These are phyloP conservation scores for Napeogenes inachia DNA, from an alignment of 2,888 invertebrate species.

Conservation along the genomic window DNA sequence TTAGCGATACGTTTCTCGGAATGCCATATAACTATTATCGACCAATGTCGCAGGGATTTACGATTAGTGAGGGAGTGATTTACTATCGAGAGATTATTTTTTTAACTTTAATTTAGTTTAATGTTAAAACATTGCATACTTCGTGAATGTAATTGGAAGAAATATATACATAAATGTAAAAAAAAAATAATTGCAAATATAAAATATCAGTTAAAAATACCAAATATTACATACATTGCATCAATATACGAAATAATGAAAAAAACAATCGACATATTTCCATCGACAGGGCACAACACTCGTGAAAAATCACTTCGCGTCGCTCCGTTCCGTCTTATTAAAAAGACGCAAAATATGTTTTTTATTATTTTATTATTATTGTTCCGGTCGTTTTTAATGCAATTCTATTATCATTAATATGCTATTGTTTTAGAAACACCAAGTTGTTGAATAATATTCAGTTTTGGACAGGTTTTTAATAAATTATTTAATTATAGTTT, in stretches of 20 bases:
- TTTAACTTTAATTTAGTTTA: too few species aligned
- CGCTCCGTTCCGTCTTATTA: constrained; percentile 30
- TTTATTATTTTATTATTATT: constrained; percentile 14
- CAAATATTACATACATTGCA: background rate
- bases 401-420: background rate
- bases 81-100: constrained; percentile 5
- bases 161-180: too few species aligned
- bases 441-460: too few species aligned
- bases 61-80: constrained; percentile 16
- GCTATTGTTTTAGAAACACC: too few species aligned
- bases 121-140: too few species aligned
- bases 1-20: constrained; percentile 44
- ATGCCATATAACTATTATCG: constrained; percentile 44
- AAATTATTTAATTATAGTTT: too few species aligned
- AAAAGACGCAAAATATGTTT: constrained; percentile 20
- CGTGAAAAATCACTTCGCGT: constrained; percentile 39
- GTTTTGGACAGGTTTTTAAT: too few species aligned
- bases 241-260: background rate
- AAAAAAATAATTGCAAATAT: too few species aligned
- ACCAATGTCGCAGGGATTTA: constrained; percentile 27
- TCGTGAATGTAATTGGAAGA: too few species aligned
- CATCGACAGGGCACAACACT: constrained; percentile 13
- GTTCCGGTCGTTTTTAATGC: background rate
- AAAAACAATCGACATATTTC: constrained; percentile 16
- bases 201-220: too few species aligned